Conservation (phyloP, 2,797 vertebrate genomes). For the Sebastes variabilis region DNA sequence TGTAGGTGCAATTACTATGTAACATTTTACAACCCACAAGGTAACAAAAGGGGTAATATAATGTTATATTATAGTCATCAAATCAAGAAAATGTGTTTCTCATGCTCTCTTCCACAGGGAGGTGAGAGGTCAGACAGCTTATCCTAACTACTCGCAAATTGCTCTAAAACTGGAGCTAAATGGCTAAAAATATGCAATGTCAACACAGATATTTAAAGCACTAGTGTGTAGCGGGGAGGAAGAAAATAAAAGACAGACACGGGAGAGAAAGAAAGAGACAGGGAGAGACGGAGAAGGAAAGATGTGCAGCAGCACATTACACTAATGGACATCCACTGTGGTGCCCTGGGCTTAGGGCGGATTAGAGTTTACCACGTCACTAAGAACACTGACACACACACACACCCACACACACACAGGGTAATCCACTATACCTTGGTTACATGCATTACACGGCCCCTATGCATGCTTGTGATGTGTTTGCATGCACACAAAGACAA, state of each 20-base stretch:
- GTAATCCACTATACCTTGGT: conserved; percentile 57
- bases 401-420: conserved; percentile 7
- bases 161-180: conserved; percentile 5
- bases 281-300: conserved; percentile 20
- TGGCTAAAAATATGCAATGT: neutral
- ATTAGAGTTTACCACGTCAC: conserved; percentile 75
- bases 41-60: neutral
- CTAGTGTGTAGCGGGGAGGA: neutral
- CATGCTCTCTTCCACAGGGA: neutral
- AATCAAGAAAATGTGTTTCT: neutral
- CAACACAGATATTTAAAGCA: neutral
- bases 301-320: conserved; percentile 62
- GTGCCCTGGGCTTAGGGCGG: conserved; percentile 66
- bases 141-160: neutral
- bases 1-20: neutral
- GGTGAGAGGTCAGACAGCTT: conserved; percentile 23
- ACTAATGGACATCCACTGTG: conserved; percentile 73
- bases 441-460: conserved; percentile 22
- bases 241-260: neutral
- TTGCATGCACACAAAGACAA: neutral
- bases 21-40: neutral
- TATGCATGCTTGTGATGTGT: neutral
- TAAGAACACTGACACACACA: conserved; percentile 53
- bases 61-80: neutral
- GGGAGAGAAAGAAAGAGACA: conserved; percentile 14